Percentiles rank a stretch among this genome's conserved stretches.
These are phyloP conservation scores for Craterocephalus amniculus DNA, from an alignment of 2,797 vertebrate genomes.

Conservation along the genomic window DNA sequence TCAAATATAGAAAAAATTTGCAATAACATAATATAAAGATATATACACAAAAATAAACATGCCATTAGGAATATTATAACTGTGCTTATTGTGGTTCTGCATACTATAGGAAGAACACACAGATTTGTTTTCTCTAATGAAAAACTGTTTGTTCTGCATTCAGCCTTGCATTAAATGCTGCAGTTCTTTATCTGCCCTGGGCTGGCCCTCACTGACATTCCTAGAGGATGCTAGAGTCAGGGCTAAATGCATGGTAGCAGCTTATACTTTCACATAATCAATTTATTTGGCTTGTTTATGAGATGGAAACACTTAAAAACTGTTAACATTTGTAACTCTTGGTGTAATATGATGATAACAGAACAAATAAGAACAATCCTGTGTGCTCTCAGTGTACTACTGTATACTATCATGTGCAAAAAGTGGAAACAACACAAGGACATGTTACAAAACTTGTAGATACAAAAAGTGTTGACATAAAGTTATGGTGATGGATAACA, in stretches of 20 bases:
- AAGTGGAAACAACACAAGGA: neutral
- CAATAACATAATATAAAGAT: no score
- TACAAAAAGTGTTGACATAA: slow-evolving; percentile 1
- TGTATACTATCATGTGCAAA: neutral
- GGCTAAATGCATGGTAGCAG: neutral
- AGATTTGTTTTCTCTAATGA: neutral
- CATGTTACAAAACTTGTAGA: neutral
- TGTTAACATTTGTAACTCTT: neutral
- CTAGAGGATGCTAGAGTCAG: neutral
- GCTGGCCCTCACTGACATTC: neutral
- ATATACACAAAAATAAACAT: neutral
- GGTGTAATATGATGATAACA: neutral
- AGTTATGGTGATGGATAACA: neutral
- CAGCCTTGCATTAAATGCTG: neutral
- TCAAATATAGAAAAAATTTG: neutral
- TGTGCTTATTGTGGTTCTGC: neutral
- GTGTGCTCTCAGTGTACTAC: neutral
- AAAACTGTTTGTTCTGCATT: neutral
- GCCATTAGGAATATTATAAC: neutral
- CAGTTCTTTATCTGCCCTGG: neutral
- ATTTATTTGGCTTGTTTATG: no score
- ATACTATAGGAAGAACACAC: neutral
- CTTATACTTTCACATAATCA: neutral
- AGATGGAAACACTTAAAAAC: neutral
- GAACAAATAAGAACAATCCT: neutral